Conservation (phyloP, 2,888 invertebrate species). For the Charanyca ferruginea region DNA sequence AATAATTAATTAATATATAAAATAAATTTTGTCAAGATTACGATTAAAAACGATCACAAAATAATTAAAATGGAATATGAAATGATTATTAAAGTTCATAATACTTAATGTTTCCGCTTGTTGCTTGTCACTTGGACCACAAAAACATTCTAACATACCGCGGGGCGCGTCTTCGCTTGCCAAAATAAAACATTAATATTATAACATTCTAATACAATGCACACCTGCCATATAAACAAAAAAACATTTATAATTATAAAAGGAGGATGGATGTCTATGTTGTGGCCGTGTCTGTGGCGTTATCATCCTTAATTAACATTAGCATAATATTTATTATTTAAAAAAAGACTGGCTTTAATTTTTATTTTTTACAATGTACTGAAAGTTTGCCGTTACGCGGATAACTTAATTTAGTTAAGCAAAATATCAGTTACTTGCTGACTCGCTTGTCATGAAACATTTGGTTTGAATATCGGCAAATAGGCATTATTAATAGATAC, state of each 20-base stretch:
- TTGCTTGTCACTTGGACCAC: constrained; percentile 56
- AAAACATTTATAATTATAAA: constrained; percentile 65
- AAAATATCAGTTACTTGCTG: too few relatives aligned
- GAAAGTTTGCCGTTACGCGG: too few relatives aligned
- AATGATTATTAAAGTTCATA: neutral
- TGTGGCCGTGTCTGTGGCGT: constrained; percentile 38
- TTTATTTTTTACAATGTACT: too few relatives aligned
- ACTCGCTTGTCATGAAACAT: too few relatives aligned
- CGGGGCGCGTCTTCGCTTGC: constrained; percentile 82
- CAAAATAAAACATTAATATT: constrained; percentile 90
- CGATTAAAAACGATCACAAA: neutral
- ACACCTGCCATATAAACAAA: constrained; percentile 80
- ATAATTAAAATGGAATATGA: too few relatives aligned
- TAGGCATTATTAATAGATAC: too few relatives aligned
- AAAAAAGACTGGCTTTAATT: too few relatives aligned
- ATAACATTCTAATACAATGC: constrained; percentile 80
- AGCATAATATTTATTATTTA: constrained; percentile 41
- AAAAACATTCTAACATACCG: constrained; percentile 59
- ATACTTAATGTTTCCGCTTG: constrained; percentile 14
- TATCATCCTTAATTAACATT: constrained; percentile 55
- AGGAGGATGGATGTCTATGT: constrained; percentile 63
- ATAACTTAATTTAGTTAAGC: too few relatives aligned
- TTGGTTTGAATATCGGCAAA: too few relatives aligned
- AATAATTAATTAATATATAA: too few relatives aligned
- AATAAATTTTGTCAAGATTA: neutral